Percentiles rank a stretch among this genome's conserved stretches.
phyloP scores from a whole-genome alignment of 2,797 vertebrate species.

The Betta splendens region DNA sequence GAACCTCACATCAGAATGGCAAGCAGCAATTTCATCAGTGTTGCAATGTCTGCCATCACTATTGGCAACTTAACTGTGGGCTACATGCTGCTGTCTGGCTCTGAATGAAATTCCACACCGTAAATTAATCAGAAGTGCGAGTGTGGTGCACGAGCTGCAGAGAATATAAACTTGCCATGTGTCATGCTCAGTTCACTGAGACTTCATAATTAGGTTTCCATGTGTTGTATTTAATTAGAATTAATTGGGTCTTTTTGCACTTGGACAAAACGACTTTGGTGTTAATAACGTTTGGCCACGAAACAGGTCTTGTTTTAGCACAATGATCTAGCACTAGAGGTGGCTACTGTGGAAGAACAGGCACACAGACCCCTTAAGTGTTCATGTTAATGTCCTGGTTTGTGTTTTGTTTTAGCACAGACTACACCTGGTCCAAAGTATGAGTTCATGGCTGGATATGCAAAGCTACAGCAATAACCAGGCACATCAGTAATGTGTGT shows the following conservation, averaged over 20 bases:
- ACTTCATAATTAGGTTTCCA: constrained; percentile 25
- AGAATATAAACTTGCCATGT: constrained; percentile 16
- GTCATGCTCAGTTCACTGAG: constrained; percentile 23
- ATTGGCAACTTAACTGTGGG: constrained; percentile 32
- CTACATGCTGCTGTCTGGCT: constrained; percentile 32
- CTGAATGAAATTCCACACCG: constrained; percentile 41
- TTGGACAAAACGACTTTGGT: neutral
- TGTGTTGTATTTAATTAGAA: constrained; percentile 27
- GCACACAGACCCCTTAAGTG: neutral
- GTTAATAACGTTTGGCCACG: constrained; percentile 14
- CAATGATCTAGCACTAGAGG: neutral
- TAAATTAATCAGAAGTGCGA: constrained; percentile 36
- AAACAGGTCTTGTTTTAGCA: neutral
- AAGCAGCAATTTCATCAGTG: constrained; percentile 48
- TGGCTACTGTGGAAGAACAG: constrained; percentile 4
- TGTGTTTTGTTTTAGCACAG: neutral
- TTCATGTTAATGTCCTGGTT: neutral
- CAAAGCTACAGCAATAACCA: neutral
- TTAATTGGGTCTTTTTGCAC: constrained; percentile 8
- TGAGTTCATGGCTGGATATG: neutral
- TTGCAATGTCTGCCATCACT: constrained; percentile 51
- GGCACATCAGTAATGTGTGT: neutral
- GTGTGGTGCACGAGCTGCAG: constrained; percentile 10
- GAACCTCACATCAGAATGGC: constrained; percentile 38
- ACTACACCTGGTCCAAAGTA: neutral